phyloP scores from a whole-genome alignment of 2,888 invertebrate genomes.

The Drosophila formosana region DNA sequence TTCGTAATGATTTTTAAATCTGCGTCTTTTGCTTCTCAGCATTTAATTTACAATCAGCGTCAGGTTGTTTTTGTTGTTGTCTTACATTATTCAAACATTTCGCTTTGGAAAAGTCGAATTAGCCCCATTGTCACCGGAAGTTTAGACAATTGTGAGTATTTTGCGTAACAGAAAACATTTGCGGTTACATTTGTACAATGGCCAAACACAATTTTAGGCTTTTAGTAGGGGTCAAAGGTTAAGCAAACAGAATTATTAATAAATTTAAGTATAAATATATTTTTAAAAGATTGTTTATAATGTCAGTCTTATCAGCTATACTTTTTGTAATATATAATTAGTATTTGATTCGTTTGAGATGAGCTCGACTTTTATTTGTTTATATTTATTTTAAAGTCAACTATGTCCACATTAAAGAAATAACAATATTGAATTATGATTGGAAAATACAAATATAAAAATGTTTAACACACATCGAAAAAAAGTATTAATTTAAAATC shows the following conservation, averaged over 20 bases:
- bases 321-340: not conserved
- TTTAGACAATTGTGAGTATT: constrained; percentile 42
- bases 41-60: constrained; percentile 59
- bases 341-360: too few species aligned
- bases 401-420: too few species aligned
- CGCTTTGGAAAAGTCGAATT: constrained; percentile 30
- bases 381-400: too few species aligned
- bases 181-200: constrained; percentile 1
- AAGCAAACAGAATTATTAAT: not conserved
- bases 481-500: too few species aligned
- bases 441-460: too few species aligned
- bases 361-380: too few species aligned
- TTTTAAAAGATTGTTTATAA: too few species aligned
- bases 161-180: constrained; percentile 5
- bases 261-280: too few species aligned
- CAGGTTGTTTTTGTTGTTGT: constrained; percentile 4
- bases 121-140: constrained; percentile 51
- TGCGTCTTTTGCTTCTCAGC: constrained; percentile 27
- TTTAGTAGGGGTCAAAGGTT: constrained; percentile 6
- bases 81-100: constrained; percentile 12
- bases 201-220: not conserved
- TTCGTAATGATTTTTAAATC: constrained; percentile 54
- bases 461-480: too few species aligned
- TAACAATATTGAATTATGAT: too few species aligned
- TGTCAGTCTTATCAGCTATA: not conserved